These are phyloP conservation scores for Cetonia aurata DNA, from an alignment of 2,888 invertebrate genomes.

Conservation along the genomic window DNA sequence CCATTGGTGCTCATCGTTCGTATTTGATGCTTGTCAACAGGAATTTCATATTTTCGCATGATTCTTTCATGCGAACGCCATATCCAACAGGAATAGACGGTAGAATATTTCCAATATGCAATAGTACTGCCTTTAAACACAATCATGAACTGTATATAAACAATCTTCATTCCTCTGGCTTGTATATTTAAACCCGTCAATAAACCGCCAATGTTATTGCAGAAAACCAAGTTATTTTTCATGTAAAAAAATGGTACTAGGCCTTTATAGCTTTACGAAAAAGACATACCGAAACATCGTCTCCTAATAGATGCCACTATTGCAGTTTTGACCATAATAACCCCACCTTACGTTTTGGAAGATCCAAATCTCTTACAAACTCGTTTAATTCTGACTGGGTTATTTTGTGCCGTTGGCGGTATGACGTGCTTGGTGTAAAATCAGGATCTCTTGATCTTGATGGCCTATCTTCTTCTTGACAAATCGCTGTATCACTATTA, in stretches of 20 bases:
- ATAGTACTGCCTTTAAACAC: slow-evolving; percentile 16
- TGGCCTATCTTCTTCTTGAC: slow-evolving; percentile 20
- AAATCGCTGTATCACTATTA: slow-evolving; percentile 12
- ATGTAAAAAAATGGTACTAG: background rate
- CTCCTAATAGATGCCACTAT: background rate
- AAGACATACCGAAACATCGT: background rate
- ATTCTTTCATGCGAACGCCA: too few species aligned
- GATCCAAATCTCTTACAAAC: slow-evolving; percentile 4
- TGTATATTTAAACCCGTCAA: slow-evolving; percentile 9
- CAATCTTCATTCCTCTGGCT: too few species aligned
- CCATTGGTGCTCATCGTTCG: slow-evolving; percentile 35
- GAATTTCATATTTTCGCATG: background rate
- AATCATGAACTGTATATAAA: too few species aligned
- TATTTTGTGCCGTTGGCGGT: slow-evolving; percentile 17
- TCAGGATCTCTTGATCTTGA: slow-evolving; percentile 14
- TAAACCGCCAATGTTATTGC: slow-evolving; percentile 25
- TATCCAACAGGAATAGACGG: slow-evolving; percentile 46
- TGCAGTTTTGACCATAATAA: slow-evolving; percentile 21
- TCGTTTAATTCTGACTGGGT: slow-evolving; percentile 23
- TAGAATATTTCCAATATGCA: slow-evolving; percentile 46
- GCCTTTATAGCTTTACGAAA: too few species aligned
- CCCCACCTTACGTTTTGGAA: slow-evolving; percentile 31
- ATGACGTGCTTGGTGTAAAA: slow-evolving; percentile 14
- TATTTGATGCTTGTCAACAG: too few species aligned
- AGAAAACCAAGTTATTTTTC: slow-evolving; percentile 31